Percentiles rank a stretch among this genome's conserved stretches.
Conservation (phyloP, 2,113 vertebrate species). For the Cacatua alba region DNA sequence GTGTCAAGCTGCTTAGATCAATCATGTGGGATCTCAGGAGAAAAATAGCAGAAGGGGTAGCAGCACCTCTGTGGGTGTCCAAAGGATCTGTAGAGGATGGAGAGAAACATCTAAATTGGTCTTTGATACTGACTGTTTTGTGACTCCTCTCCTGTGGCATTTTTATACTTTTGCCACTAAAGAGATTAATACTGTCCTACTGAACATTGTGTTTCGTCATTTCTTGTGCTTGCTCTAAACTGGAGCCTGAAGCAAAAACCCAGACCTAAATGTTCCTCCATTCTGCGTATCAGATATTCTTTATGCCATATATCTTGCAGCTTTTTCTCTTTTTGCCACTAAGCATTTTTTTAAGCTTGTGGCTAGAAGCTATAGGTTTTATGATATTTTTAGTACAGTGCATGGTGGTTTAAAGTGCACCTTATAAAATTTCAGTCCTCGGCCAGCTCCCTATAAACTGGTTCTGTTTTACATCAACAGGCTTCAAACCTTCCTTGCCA, state of each 20-base stretch:
- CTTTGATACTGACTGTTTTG: background rate
- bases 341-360: constrained; percentile 63
- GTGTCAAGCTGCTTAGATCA: rapidly evolving
- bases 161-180: background rate
- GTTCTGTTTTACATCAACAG: constrained; percentile 60
- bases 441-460: constrained; percentile 59
- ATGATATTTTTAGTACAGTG: constrained; percentile 61
- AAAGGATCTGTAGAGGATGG: background rate
- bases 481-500: constrained; percentile 31
- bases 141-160: background rate
- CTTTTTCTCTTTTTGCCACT: constrained; percentile 42
- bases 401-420: constrained; percentile 65
- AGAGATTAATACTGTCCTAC: background rate
- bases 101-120: background rate
- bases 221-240: background rate
- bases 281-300: background rate
- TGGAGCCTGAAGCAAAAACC: constrained; percentile 10
- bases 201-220: background rate
- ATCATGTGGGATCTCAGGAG: background rate
- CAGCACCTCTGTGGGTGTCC: background rate
- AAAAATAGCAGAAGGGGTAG: background rate
- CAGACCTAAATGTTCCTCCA: background rate
- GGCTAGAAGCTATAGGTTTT: constrained; percentile 61
- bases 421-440: constrained; percentile 67
- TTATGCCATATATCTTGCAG: constrained; percentile 20